Conservation (phyloP, 2,888 invertebrate genomes). For the Caenorhabditis sulstoni region DNA sequence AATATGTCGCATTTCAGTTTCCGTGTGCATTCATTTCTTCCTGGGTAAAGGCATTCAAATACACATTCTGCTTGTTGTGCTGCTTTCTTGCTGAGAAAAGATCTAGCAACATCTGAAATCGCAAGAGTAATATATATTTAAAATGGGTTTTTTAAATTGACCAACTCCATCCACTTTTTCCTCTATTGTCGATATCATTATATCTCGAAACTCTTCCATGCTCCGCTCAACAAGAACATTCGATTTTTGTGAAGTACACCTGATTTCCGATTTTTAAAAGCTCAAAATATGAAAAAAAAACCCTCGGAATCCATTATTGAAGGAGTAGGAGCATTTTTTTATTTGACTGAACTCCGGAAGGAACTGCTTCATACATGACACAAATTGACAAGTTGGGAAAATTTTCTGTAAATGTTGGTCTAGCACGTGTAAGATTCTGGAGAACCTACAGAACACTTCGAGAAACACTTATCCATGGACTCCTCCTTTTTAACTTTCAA, state of each 20-base stretch:
- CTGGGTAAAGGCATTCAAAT: slow-evolving; percentile 56
- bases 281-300: not conserved
- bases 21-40: slow-evolving; percentile 45
- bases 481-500: slow-evolving; percentile 13
- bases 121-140: no score
- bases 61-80: slow-evolving; percentile 50
- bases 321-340: slow-evolving; percentile 36
- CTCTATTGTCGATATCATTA: slow-evolving; percentile 35
- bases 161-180: slow-evolving; percentile 25
- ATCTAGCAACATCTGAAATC: no score
- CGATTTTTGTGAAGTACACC: slow-evolving; percentile 36
- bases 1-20: slow-evolving; percentile 52
- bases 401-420: slow-evolving; percentile 18
- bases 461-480: slow-evolving; percentile 34
- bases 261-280: slow-evolving; percentile 1
- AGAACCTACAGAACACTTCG: slow-evolving; percentile 26
- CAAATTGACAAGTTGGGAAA: slow-evolving; percentile 31
- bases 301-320: slow-evolving; percentile 33
- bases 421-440: not conserved
- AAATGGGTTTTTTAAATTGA: no score
- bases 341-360: slow-evolving; percentile 32
- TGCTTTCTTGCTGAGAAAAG: slow-evolving; percentile 22
- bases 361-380: slow-evolving; percentile 33
- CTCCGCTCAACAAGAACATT: slow-evolving; percentile 25
- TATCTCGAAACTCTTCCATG: slow-evolving; percentile 51